Conservation (phyloP, 1,140 invertebrate genomes). For the Philaenus spumarius region DNA sequence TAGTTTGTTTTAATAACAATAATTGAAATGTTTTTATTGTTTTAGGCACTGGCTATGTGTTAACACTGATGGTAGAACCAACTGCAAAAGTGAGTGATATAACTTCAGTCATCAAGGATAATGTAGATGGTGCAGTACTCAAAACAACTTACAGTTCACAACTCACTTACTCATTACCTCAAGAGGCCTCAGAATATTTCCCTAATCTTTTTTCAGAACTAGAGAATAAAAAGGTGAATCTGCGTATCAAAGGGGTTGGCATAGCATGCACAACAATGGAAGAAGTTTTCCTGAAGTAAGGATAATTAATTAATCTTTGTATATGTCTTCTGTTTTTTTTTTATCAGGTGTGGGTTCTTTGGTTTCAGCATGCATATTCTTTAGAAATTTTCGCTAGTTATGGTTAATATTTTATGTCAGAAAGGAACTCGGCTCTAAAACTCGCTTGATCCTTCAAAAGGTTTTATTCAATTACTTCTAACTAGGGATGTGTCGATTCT, state of each 20-base stretch:
- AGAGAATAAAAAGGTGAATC: constrained; percentile 39
- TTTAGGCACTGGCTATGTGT: constrained; percentile 48
- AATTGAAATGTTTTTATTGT: too few relatives aligned
- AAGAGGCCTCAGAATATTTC: constrained; percentile 34
- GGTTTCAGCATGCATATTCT: too few relatives aligned
- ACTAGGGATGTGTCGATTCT: too few relatives aligned
- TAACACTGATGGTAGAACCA: constrained; percentile 39
- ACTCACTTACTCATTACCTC: constrained; percentile 12
- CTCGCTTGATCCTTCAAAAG: too few relatives aligned
- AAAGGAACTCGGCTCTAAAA: too few relatives aligned
- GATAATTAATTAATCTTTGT: too few relatives aligned
- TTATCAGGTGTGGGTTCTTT: too few relatives aligned
- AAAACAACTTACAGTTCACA: background rate
- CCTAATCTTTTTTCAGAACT: constrained; percentile 46
- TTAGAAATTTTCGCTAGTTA: too few relatives aligned
- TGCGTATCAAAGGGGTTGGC: constrained; percentile 50
- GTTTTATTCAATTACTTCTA: too few relatives aligned
- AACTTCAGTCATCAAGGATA: constrained; percentile 1
- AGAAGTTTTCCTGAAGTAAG: constrained; percentile 57
- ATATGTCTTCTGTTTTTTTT: too few relatives aligned
- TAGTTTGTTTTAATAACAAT: too few relatives aligned
- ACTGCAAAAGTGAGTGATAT: constrained; percentile 37
- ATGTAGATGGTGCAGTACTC: background rate
- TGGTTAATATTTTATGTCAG: too few relatives aligned
- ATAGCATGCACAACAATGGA: constrained; percentile 58